phyloP scores from a whole-genome alignment of 2,888 invertebrate genomes.

The Salticus scenicus region DNA sequence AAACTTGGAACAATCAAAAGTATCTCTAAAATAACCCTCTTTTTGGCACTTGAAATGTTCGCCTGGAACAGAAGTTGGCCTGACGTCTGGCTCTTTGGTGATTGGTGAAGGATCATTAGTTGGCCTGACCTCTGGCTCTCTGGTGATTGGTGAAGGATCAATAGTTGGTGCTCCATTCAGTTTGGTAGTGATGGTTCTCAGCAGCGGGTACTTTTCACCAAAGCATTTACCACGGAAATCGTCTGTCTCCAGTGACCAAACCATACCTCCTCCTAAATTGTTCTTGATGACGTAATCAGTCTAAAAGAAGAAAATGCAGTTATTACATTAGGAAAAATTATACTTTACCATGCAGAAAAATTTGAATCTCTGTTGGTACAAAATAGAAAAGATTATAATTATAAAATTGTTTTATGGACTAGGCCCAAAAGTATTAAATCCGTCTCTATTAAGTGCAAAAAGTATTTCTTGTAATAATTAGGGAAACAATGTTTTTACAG shows the following conservation, averaged over 20 bases:
- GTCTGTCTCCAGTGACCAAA: slow-evolving; percentile 96
- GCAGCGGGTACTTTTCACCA: slow-evolving; percentile 80
- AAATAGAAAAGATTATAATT: no score
- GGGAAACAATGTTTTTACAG: no score
- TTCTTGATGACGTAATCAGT: slow-evolving; percentile 92
- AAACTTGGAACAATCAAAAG: slow-evolving; percentile 71
- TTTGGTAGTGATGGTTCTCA: background rate
- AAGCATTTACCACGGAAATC: slow-evolving; percentile 90
- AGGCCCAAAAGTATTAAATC: no score
- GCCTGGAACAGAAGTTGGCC: slow-evolving; percentile 28
- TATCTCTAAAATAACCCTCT: slow-evolving; percentile 60
- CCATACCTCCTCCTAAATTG: slow-evolving; percentile 93
- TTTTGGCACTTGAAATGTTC: slow-evolving; percentile 32
- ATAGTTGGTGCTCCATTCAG: background rate
- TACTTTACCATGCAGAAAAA: no score
- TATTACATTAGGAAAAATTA: no score
- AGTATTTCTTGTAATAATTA: no score
- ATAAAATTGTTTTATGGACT: no score
- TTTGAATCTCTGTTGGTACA: no score
- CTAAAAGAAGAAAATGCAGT: slow-evolving; percentile 72
- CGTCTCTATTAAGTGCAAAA: no score
- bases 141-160: no score
- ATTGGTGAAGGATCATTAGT: background rate
- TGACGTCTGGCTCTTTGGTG: slow-evolving; percentile 18
- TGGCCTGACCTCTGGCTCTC: slow-evolving; percentile 75